Base-by-base conservation (phyloP, 2,797 vertebrate species). In the Myotis pilosus region DNA sequence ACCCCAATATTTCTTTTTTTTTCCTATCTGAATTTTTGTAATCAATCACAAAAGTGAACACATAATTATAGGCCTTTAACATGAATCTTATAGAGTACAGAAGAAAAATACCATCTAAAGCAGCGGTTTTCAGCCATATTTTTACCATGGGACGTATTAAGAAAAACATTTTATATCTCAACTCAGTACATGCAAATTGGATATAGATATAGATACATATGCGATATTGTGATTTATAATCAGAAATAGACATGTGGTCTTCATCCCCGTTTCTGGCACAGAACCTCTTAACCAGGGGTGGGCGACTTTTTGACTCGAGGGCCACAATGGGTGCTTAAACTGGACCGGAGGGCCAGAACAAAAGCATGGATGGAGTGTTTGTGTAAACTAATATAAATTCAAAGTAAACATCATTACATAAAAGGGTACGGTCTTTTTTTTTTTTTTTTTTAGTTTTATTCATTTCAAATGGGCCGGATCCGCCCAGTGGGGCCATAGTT, bases 151-250 rank as follows among this genome's bases (percentile, higher is more conserved):
- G 20, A 12, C 0, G 41, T 64, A 47, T 95, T 87, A 88, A 69
- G 49, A 79, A 87, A 96, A 92, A 41, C 23, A 81, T 47, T 92
- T 92, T 87, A 60, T 82, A 82, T 36, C 13, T 89, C 5, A 94
- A 85, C 15, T 69, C 9, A 89, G 7, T 49, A 20, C 55, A 74
- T 49, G 23, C 57, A 80, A 62, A 80, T 83, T 60, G 28, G 57
- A 28, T 82, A 9, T 75, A 76, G 7, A 76, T 28, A 47, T 33
- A 51, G 17, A 33, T 23, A 44, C 30, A 44, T 17, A 79, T 4
- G 51, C 20, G 57, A 64, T 87, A 72, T 22, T 64, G 19, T 87
- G 36, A 66, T 64, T 81, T 74, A 51, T 80, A 53, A 38, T 51
- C 11, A 80, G 55, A 60, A 19, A 62, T 62, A 60, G 3, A 33